phyloP scores from a whole-genome alignment of 2,797 vertebrate genomes.

The Periparus ater region DNA sequence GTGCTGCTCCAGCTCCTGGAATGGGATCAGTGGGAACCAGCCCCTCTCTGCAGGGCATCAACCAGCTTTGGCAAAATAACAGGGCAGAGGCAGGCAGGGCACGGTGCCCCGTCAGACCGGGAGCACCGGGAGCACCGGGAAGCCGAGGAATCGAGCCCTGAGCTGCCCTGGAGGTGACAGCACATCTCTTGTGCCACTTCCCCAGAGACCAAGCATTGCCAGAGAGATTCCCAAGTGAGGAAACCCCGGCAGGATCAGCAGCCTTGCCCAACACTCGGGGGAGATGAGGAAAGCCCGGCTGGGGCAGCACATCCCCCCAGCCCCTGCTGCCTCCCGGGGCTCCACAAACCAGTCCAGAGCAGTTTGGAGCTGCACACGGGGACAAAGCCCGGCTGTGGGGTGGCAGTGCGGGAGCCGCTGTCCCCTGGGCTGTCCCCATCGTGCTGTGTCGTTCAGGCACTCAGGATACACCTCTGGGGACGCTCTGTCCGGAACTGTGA shows the following conservation, averaged over 20 bases:
- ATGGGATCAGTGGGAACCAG: background rate
- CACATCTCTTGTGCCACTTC: background rate
- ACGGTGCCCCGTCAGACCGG: accelerated
- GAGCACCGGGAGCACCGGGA: background rate
- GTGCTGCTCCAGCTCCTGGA: background rate
- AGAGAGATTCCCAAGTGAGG: background rate
- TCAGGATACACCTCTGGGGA: background rate
- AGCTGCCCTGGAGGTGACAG: background rate
- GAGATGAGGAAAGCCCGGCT: background rate
- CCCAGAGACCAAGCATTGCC: accelerated
- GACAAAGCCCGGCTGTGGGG: background rate
- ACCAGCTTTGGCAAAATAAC: accelerated
- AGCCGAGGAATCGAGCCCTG: background rate
- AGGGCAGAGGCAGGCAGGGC: background rate
- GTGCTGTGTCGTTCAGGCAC: background rate
- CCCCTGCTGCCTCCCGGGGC: background rate
- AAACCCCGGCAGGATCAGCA: background rate
- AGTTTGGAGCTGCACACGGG: background rate
- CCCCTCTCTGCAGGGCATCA: background rate
- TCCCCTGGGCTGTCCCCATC: background rate
- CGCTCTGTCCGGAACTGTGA: accelerated
- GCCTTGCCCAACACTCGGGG: background rate
- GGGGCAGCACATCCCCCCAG: background rate
- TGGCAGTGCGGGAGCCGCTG: background rate
- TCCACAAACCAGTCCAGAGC: background rate